A percentile compares a stretch with the other conserved stretches of the same genome.
phyloP scores from a whole-genome alignment of 2,888 invertebrate species.

The Drosophila pegasa region DNA sequence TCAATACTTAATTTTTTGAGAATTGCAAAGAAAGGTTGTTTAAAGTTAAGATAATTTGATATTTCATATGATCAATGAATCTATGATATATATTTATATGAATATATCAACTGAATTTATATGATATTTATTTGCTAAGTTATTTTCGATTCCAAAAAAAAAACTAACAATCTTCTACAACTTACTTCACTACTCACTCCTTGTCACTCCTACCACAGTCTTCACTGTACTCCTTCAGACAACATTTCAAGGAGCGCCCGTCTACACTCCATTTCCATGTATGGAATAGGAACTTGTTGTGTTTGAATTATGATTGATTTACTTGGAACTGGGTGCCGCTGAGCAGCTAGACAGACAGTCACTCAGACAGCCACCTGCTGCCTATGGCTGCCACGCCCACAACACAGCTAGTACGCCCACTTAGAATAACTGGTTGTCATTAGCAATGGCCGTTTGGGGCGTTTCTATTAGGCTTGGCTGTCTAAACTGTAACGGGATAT shows the following conservation, averaged over 20 bases:
- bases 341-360: constrained; percentile 21
- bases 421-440: constrained; percentile 56
- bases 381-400: background rate
- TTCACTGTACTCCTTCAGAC: constrained; percentile 9
- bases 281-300: constrained; percentile 2
- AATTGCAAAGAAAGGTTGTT: background rate
- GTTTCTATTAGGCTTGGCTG: constrained; percentile 33
- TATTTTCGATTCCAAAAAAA: too few species aligned
- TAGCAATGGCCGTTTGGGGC: constrained; percentile 61
- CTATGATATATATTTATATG: too few species aligned
- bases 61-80: too few species aligned
- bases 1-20: too few species aligned
- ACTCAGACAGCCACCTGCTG: background rate
- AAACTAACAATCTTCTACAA: too few species aligned
- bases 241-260: constrained; percentile 23
- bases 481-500: constrained; percentile 41
- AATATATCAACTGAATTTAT: too few species aligned
- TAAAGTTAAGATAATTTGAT: too few species aligned
- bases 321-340: constrained; percentile 51
- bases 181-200: too few species aligned
- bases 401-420: background rate
- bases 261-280: constrained; percentile 32
- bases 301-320: constrained; percentile 70
- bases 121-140: too few species aligned
- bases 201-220: background rate